A percentile compares a stretch with the other conserved stretches of the same genome.
Evolutionary conservation across 2,113 vertebrate species (phyloP).

Genomic region (Protobothrops mucrosquamatus): DNA sequence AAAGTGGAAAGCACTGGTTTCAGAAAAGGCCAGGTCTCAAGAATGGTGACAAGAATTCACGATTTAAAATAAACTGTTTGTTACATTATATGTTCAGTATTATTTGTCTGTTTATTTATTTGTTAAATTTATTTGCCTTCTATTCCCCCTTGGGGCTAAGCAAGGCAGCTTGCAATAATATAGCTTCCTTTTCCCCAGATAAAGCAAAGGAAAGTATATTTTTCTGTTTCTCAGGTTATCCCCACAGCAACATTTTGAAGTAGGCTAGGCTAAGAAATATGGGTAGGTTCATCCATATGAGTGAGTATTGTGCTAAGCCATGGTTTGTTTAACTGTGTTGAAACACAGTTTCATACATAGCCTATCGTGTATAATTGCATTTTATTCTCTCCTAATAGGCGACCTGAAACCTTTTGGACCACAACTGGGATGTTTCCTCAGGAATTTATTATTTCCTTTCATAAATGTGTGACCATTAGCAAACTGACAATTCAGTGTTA

Average conservation of each 20-base stretch:
- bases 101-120: neutral
- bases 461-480: constrained; percentile 72
- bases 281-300: neutral
- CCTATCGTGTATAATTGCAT: neutral
- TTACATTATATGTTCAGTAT: neutral
- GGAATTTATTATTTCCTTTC: constrained; percentile 85
- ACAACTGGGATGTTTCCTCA: constrained; percentile 97
- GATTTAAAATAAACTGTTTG: neutral
- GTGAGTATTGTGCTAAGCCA: neutral
- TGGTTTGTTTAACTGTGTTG: too few species aligned
- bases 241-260: neutral
- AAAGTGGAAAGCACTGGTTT: neutral
- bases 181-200: neutral
- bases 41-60: neutral
- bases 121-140: neutral
- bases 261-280: neutral
- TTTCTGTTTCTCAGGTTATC: neutral
- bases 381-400: constrained; percentile 65
- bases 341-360: neutral
- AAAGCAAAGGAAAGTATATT: neutral
- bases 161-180: neutral
- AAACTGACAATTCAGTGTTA: constrained; percentile 82
- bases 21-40: neutral
- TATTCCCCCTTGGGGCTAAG: neutral
- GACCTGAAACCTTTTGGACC: constrained; percentile 86